Evolutionary conservation across 92 coral and sea anemone species (phyloP), one percentile per base, ranked within the genome.

Genomic region (Porites divaricata): DNA sequence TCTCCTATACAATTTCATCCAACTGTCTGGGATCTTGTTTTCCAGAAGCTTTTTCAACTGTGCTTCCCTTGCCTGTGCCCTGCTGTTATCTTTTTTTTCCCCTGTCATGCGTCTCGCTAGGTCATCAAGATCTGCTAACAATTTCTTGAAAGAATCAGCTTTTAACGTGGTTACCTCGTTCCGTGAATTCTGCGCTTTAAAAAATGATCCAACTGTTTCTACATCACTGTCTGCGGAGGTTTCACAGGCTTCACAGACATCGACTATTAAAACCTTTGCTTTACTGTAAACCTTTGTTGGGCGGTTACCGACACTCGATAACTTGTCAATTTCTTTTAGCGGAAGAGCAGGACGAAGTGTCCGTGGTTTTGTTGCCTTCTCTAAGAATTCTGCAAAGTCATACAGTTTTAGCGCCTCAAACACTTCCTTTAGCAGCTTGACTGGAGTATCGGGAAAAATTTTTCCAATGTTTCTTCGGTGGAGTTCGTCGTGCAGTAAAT

Each of bases 261-360:
- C 15, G 17, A 45, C 21, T 2, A 72, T 50, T 59, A 72, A 8
- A 48, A 72, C 56, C n/a, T 50, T 22, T 22, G 45, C 58, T 10
- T 48, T 48, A 50, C 59, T 72, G 41, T 72, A 52, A 1, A 8
- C 2, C 58, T 17, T 72, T 50, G 57, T 28, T 15, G 16, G 75
- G 20, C 75, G 75, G 15, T 70, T 28, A 28, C 17, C 7, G n/a
- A 2, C 17, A 2, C 12, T 25, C 24, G 23, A 59, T 13, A 52
- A 72, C 35, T 19, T 72, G 49, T 19, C 35, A 1, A 72, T 14
- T 72, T 72, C 57, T 23, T 48, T 35, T 59, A 50, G 25, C 17
- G 62, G 17, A 25, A 68, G 72, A 25, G 72, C 72, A 28, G 72
- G 72, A 12, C 72, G 49, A 23, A 68, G 72, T 68, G 72, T 25